A percentile compares a stretch with the other conserved stretches of the same genome.
Evolutionary conservation across 2,113 vertebrate genomes (phyloP).

Genomic region (Coracopsis vasa): DNA sequence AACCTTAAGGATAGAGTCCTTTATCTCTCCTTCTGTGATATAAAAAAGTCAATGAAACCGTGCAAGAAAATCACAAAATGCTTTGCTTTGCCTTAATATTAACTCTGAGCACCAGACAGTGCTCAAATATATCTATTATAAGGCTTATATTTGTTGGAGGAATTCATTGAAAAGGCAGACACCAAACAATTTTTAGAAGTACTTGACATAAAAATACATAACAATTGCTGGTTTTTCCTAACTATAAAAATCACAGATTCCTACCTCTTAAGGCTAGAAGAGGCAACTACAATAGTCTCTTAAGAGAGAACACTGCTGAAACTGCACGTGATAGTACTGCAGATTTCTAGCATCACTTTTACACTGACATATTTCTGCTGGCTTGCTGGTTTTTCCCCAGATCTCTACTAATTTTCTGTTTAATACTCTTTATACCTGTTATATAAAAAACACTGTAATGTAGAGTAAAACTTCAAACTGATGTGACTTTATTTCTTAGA

Average conservation of each 20-base stretch:
- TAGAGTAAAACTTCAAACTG: background rate
- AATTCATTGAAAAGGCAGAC: background rate
- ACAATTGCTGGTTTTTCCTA: background rate
- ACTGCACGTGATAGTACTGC: background rate
- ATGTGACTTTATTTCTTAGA: background rate
- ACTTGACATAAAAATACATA: background rate
- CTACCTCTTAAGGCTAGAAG: background rate
- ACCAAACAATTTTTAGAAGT: background rate
- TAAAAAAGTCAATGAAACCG: background rate
- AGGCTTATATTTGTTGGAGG: background rate
- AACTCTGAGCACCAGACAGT: background rate
- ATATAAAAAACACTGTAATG: background rate
- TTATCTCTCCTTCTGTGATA: background rate
- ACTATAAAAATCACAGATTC: background rate
- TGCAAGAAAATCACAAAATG: background rate
- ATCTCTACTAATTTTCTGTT: background rate
- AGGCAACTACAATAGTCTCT: background rate
- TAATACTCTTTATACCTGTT: background rate
- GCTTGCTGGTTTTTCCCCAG: background rate
- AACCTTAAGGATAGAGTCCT: background rate
- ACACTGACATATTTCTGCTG: background rate
- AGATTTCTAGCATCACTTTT: background rate
- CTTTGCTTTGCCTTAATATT: background rate
- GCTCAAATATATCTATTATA: background rate
- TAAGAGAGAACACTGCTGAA: background rate